Base-by-base conservation (phyloP, 2,888 invertebrate species). In the Phorcus lineatus region DNA sequence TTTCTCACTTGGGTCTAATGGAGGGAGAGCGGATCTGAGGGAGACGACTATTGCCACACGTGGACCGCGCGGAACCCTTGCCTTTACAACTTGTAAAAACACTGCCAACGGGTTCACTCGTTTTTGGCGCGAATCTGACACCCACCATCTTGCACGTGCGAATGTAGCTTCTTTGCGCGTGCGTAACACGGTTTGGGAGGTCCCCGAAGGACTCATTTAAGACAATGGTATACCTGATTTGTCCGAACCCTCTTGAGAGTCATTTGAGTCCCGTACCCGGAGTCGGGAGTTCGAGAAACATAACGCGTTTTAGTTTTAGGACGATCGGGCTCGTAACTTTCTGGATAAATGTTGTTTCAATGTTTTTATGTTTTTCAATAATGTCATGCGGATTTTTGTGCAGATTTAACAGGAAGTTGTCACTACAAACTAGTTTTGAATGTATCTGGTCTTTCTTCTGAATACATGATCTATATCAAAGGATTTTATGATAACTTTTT, bases 51-150 rank as follows among this genome's bases (percentile, higher is more conserved):
- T 24, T 22, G 36, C 54, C 31, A 54, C 76, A 54, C 53, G 22
- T 36, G 24, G 55, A 13, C 54, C 36, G 36, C 19, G n/a, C 19
- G 9, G 70, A 19, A 36, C 70, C 36, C 70, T n/a, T 36, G 70
- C 31, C 70, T 70, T 17, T 55, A 55, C 76, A 76, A 76, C 31
- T 76, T 55, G 24, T 36, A 76, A 76, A 53, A 76, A 76, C 70
- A 70, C 70, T 36, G 70, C 70, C 70, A 70, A 31, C 22, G 55
- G 24, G 31, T 55, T 76, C 24, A 24, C 76, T 53, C 24, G 55
- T 54, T 54, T 76, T 76, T 55, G 76, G 55, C 76, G 76, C 76
- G 76, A 76, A 76, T 17, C 55, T 55, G 31, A 54, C 76, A 55
- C 54, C 55, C 36, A 52, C 76, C 53, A 55, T 36, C 36, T 76